Evolutionary conservation across 2,797 vertebrate genomes (phyloP), one percentile per base, ranked within the genome.

Genomic region (Rachycentron canadum): DNA sequence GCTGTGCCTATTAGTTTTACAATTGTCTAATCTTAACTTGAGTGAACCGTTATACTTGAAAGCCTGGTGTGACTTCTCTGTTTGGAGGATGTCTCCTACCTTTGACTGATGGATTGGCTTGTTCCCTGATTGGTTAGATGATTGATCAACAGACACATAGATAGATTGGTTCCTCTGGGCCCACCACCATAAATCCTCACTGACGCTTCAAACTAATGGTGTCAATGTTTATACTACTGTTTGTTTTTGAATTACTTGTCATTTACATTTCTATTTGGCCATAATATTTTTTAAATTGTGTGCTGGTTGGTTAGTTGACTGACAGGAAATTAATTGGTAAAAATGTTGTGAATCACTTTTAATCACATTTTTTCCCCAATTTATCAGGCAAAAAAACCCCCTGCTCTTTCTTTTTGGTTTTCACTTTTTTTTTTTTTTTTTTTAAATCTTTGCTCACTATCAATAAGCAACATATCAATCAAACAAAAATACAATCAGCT

Each of bases 1-100:
- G 81, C 89, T 86, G 87, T 57, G 83, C 73, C 77, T 84, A 89
- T 90, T 86, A 88, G 86, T 88, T 92, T 86, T 76, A 80, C 83
- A 88, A 83, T 82, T 79, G 76, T 87, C 81, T 81, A 12, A 77
- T 83, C 67, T 86, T 78, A 86, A 78, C 81, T 36, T 56, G 56
- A 65, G 45, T 82, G 83, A 84, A 86, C 81, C 60, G 66, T 61
- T 40, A 13, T 34, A 19, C 71, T 85, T 32, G 3, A 43, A 30
- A 73, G 60, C 65, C 63, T 74, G 53, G 73, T 77, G 78, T 84
- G 81, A 88, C 82, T 82, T 61, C 73, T 81, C 71, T 65, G 58
- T 77, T 80, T 76, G 63, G 74, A 77, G 49, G 63, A 67, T 73
- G 85, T 85, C 87, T 85, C 83, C 87, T 82, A 89, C 86, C 82